Base-by-base conservation (phyloP, 2,888 invertebrate species). In the Stomorhina lunata region DNA sequence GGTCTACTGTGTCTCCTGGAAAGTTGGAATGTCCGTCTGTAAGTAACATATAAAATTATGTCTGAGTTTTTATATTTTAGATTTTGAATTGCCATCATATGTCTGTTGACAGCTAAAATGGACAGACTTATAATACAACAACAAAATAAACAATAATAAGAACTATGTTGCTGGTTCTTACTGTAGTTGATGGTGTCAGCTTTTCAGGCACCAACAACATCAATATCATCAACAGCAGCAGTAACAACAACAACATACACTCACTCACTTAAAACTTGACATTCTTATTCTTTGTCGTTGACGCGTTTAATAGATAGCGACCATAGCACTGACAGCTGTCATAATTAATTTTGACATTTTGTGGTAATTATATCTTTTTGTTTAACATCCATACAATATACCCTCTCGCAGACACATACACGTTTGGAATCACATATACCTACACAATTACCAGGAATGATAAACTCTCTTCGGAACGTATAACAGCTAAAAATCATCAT, bases 291-390 rank as follows among this genome's bases (percentile, higher is more conserved):
- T 69, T 69, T 72, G 53, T 69, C 83, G 83, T 72, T 84, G 85
- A 85, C 85, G 81, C 83, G 80, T 80, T 85, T 83, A 84, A 81
- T 80, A 85, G 85, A 84, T 83, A 85, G 85, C 83, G 80, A 85
- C 84, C 78, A 84, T 87, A 87, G 86, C 86, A 87, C 90, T 89
- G 91, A 90, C 90, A 90, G 91, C 91, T 90, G 90, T 90, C 91
- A 90, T 90, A 90, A 90, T 90, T 90, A 90, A 90, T 90, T 90
- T 89, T 88, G 90, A 90, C 90, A 88, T 87, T 88, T 87, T 85
- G 86, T 85, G 89, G 89, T 89, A 90, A 89, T 89, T 89, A 90
- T 88, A 89, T 88, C 87, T 88, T 86, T 84, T 80, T 85, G 76
- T 83, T 81, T 77, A 79, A 71, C 71, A 76, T 61, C 55, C 61